Base-by-base conservation (phyloP, 2,888 invertebrate genomes). In the Chromoteleia sp. region DNA sequence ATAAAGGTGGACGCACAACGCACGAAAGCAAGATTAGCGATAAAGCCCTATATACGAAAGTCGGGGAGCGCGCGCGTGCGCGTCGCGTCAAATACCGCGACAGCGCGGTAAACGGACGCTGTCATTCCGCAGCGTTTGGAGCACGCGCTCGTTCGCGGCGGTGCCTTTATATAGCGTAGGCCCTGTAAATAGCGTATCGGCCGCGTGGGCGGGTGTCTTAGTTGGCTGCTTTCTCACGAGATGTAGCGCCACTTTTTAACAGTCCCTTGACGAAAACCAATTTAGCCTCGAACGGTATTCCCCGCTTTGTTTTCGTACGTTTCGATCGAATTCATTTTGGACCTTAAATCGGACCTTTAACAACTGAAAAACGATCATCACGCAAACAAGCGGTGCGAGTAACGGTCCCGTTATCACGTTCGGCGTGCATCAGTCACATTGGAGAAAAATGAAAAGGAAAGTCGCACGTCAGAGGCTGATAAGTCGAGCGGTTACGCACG, bases 111-210 rank as follows among this genome's bases (percentile, higher is more conserved):
- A 87, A 84, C 84, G 82, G 82, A 79, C 86, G 86, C 87, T 87
- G 88, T 87, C 88, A 84, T 86, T 86, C 84, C 82, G 82, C 82
- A 84, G 83, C 83, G 82, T 85, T 87, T 85, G 80, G 84, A 84
- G 73, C 58, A 78, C 71, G 56, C 78, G 65, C 76, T 65, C 75
- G 77, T 76, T 71, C 67, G 54, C 78, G 83, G 87, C 88, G 88
- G 88, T 87, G 85, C 87, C 88, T 88, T 88, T 89, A n/a, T 87
- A 86, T 82, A 86, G 85, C 81, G n/a, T n/a, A n/a, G 75, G 68
- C 81, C 82, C 76, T 54, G 67, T 76, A 76, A 85, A 77, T 78
- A 81, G 75, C 45, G 59, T 59, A 79, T 74, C 71, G 67, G 65
- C 79, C 59, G 83, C 83, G 83, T 86, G 85, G 87, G 86, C 84